Evolutionary conservation across 2,113 vertebrate genomes (phyloP).

Genomic region (Ascaphus truei): DNA sequence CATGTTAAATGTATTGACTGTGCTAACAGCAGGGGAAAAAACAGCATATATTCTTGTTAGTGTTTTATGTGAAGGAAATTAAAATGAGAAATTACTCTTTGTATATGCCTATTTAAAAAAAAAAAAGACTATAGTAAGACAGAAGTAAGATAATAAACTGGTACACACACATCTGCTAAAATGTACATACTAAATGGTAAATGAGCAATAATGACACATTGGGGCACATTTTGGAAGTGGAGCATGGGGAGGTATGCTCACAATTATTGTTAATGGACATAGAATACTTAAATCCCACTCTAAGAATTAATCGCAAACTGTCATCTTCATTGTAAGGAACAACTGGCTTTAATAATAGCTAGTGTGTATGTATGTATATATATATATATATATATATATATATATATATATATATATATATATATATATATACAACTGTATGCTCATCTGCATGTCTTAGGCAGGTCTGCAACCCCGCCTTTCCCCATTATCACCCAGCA

Average conservation of each 20-base stretch:
- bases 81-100: conserved; percentile 25
- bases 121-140: conserved; percentile 13
- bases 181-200: conserved; percentile 31
- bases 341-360: too few species aligned
- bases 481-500: too few species aligned
- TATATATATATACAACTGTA: too few species aligned
- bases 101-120: conserved; percentile 5
- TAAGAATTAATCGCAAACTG: background rate
- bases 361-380: background rate
- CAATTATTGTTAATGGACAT: conserved; percentile 27
- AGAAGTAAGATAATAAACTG: conserved; percentile 20
- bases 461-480: too few species aligned
- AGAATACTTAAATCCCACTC: background rate
- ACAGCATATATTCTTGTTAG: conserved; percentile 14
- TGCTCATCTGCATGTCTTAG: too few species aligned
- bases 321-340: background rate
- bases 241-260: background rate
- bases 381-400: too few species aligned
- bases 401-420: too few species aligned
- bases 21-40: background rate
- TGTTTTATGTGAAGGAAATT: conserved; percentile 22
- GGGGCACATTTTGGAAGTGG: conserved; percentile 17
- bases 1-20: background rate
- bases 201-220: conserved; percentile 31
- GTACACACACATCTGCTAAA: conserved; percentile 32